Evolutionary conservation across 2,113 vertebrate genomes (phyloP), one percentile per base, ranked within the genome.

Genomic region (Murina feae): DNA sequence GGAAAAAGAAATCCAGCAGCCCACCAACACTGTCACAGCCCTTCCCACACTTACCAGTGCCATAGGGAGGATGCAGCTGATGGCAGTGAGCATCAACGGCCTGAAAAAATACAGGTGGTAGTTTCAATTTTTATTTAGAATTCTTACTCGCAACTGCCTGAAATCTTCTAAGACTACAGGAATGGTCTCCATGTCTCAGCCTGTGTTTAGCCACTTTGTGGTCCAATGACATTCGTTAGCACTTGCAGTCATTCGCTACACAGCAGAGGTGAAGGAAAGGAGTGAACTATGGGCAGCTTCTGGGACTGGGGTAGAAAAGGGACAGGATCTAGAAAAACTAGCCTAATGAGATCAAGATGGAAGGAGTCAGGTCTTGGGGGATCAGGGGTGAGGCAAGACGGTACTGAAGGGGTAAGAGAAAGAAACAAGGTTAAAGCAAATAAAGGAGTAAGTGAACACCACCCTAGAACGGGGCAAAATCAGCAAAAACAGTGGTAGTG

Each of bases 91-190:
- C 97, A 97, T 97, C 97, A 97, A 97, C 95, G 97, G 96, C 97
- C 97, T 97, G 97, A 97, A 97, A 97, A 97, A 97, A 97, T 97
- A 97, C 97, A 97, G 97, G 97, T 97, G 96, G 97, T 96, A 97
- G 97, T 97, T 97, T 97, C 97, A 97, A 97, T 97, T 97, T 97
- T 97, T 96, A 97, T 97, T 97, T 97, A 92, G 89, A 97, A 96
- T 96, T 97, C 95, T 97, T 97, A 96, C 96, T 97, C 95, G 96
- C 95, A 97, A 96, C 87, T 97, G 97, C 97, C 96, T 97, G 97
- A 97, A 92, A 94, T 93, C 49, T 97, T 93, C 90, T 93, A 96
- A 96, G 94, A 68, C 91, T 97, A 97, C 92, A 90, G 11, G 90
- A 96, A 86, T 66, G 83, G 65, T 92, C 90, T 96, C 87, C 93